Conservation (phyloP, 2,888 invertebrate genomes). For the Gortyna flavago region DNA sequence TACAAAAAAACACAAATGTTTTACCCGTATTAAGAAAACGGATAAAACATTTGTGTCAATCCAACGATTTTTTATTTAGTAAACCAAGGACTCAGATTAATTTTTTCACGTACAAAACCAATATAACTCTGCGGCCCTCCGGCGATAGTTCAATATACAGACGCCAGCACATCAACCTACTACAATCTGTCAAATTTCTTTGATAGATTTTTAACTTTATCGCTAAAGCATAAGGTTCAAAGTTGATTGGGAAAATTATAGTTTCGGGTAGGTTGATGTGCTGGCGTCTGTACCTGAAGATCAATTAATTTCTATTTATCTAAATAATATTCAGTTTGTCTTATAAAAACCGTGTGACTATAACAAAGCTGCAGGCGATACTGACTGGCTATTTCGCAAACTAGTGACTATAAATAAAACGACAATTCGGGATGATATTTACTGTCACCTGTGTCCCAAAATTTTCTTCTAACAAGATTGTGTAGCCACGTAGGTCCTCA, state of each 20-base stretch:
- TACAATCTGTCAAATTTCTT: no score
- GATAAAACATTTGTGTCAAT: no score
- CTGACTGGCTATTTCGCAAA: background rate
- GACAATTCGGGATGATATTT: background rate
- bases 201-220: no score
- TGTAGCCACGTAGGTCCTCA: background rate
- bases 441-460: background rate
- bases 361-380: background rate
- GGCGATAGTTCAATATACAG: background rate
- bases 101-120: background rate
- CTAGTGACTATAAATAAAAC: background rate
- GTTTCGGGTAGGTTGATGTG: no score
- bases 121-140: background rate
- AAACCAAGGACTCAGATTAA: background rate
- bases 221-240: no score
- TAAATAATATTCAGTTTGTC: constrained; percentile 1
- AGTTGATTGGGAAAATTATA: no score
- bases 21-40: no score
- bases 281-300: background rate
- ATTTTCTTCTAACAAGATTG: background rate
- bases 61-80: background rate
- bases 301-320: background rate
- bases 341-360: background rate
- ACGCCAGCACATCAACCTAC: no score
- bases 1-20: no score